Evolutionary conservation across 2,797 vertebrate species (phyloP).

Genomic region (Helostoma temminkii): DNA sequence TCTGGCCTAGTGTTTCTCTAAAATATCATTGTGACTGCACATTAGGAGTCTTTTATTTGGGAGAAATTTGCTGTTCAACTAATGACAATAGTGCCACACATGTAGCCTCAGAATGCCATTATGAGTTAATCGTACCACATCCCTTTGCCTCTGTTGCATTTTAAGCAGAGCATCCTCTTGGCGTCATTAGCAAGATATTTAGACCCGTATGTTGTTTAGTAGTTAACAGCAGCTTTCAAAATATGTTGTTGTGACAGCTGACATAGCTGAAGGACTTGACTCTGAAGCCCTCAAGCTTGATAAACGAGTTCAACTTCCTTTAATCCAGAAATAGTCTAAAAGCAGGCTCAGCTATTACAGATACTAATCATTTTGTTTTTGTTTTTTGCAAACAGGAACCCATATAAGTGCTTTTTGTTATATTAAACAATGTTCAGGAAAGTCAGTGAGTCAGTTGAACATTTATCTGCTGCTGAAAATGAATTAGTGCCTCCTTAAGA

Average conservation of each 20-base stretch:
- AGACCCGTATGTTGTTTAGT: conserved; percentile 52
- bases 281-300: conserved; percentile 51
- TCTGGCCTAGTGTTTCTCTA: conserved; percentile 28
- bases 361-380: conserved; percentile 24
- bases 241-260: conserved; percentile 63
- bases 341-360: conserved; percentile 43
- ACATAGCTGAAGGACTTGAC: conserved; percentile 63
- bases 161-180: conserved; percentile 36
- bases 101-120: conserved; percentile 53
- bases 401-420: conserved; percentile 34
- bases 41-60: conserved; percentile 21
- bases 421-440: conserved; percentile 16
- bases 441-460: conserved; percentile 24
- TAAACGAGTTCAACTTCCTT: conserved; percentile 58
- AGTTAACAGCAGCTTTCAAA: conserved; percentile 58
- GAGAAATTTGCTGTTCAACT: conserved; percentile 33
- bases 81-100: conserved; percentile 20
- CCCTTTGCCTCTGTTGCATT: conserved; percentile 38
- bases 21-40: conserved; percentile 34
- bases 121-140: conserved; percentile 50
- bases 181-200: conserved; percentile 51
- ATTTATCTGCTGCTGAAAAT: conserved; percentile 34
- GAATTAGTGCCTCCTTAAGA: conserved; percentile 43
- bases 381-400: conserved; percentile 34
- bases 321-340: conserved; percentile 73